Conservation (phyloP, 2,797 vertebrate species). For the Phalanger gymnotis region DNA sequence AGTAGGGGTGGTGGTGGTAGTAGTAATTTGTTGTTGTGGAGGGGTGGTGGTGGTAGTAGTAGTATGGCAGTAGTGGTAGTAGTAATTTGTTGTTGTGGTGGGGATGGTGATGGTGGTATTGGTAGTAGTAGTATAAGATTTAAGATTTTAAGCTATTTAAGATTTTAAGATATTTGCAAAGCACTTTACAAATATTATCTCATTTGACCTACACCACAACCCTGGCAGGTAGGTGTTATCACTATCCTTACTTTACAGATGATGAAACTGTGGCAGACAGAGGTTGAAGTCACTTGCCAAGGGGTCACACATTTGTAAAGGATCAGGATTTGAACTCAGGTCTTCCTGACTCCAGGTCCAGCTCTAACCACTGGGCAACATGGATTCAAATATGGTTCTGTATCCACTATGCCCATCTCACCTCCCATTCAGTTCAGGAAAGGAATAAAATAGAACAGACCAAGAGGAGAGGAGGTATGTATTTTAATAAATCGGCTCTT, state of each 20-base stretch:
- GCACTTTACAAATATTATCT: background rate
- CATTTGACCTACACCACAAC: background rate
- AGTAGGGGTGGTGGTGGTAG: no score
- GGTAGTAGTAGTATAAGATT: no score
- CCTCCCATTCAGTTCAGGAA: background rate
- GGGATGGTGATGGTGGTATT: accelerated
- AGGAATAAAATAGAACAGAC: background rate
- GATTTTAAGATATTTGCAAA: no score
- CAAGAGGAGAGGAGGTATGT: background rate
- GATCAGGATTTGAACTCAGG: constrained; percentile 4
- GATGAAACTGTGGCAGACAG: background rate
- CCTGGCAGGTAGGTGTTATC: background rate
- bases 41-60: accelerated
- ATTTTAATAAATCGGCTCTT: background rate
- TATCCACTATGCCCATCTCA: background rate
- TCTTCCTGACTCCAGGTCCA: constrained; percentile 21
- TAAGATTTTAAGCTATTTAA: no score
- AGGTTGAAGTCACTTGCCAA: background rate
- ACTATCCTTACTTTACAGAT: background rate
- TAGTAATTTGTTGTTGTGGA: no score
- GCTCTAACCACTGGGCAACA: background rate
- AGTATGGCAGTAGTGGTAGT: no score
- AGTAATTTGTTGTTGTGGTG: accelerated
- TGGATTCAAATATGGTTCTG: background rate
- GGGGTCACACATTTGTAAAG: background rate